Conservation (phyloP, 2,113 vertebrate genomes). For the human region GRCh38 chr6:166495001-166495500, state of each 20-base stretch:
- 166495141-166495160: not conserved
- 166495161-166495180: not conserved
- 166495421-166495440: accelerated
- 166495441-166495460: accelerated
- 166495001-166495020: not conserved
- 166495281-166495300: accelerated
- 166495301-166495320: not conserved
- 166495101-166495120: not conserved
- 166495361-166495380: not conserved
- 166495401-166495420: too few relatives aligned
- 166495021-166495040: accelerated
- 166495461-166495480: not conserved
- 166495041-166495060: not conserved
- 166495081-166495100: accelerated
- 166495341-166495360: accelerated
- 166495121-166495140: accelerated
- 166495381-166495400: not conserved
- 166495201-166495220: accelerated
- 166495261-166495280: accelerated
- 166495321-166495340: not conserved
- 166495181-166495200: accelerated
- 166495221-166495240: not conserved
- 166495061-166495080: accelerated
- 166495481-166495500: too few relatives aligned
- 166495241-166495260: too few relatives aligned